Percentiles rank a stretch among this genome's conserved stretches.
Evolutionary conservation across 1,140 invertebrate species (phyloP).

Genomic region (Eueides isabella): DNA sequence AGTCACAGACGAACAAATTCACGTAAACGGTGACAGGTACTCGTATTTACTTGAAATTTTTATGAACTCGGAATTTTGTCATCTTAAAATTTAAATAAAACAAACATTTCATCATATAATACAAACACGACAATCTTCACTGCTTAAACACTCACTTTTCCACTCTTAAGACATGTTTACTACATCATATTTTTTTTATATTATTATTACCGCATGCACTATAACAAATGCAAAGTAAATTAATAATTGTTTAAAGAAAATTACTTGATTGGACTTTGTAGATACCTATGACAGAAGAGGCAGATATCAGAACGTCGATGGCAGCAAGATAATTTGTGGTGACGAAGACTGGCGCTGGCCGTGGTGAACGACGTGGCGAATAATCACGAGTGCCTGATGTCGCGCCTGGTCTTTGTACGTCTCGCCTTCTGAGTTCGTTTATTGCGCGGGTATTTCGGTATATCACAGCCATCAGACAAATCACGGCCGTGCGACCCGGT

Average conservation of each 20-base stretch:
- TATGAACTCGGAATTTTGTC: too few species aligned
- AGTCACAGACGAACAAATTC: too few species aligned
- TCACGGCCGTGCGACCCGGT: constrained; percentile 79
- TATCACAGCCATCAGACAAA: constrained; percentile 79
- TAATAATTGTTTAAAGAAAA: neutral
- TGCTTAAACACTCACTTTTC: constrained; percentile 9
- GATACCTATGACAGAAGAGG: constrained; percentile 36
- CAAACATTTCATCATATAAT: constrained; percentile 24
- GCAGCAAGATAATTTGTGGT: constrained; percentile 19
- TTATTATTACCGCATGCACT: neutral
- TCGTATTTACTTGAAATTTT: neutral
- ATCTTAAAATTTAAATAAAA: neutral
- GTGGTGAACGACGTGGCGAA: constrained; percentile 51
- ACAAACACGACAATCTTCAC: constrained; percentile 16
- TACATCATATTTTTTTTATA: neutral
- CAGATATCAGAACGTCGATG: constrained; percentile 17
- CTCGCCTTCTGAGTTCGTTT: constrained; percentile 59
- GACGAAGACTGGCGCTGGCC: constrained; percentile 38
- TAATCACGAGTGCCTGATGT: constrained; percentile 11
- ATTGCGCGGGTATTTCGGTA: constrained; percentile 79
- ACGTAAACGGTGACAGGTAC: neutral
- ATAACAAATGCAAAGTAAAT: neutral
- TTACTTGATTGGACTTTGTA: neutral
- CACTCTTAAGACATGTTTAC: neutral
- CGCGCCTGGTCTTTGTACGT: constrained; percentile 59